phyloP scores from a whole-genome alignment of 37 sponge, comb jelly and placozoan genomes.

The Hormiphora californensis region DNA sequence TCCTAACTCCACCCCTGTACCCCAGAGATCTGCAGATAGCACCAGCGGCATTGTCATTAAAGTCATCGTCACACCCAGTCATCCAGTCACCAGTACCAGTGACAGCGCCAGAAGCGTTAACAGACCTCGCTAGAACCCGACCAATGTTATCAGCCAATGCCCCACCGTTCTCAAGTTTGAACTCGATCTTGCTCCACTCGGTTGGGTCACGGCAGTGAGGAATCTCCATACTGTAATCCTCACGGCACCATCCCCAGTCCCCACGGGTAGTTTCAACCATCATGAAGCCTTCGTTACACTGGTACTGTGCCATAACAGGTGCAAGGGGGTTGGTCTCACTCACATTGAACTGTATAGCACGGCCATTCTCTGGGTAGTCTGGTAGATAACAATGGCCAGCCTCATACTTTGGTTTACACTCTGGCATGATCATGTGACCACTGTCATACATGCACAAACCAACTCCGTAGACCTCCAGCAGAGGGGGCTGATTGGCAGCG shows the following conservation, averaged over 20 bases:
- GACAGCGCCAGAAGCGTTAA: not conserved
- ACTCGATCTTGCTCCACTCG: not conserved
- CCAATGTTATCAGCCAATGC: not conserved
- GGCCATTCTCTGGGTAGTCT: not conserved
- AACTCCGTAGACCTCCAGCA: not conserved
- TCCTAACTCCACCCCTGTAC: not conserved
- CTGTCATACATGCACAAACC: not conserved
- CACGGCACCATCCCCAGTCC: slow-evolving; percentile 18
- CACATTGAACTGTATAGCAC: not conserved
- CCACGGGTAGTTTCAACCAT: not conserved
- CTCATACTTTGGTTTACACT: not conserved
- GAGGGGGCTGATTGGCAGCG: no score
- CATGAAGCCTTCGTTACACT: slow-evolving; percentile 1
- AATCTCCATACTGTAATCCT: slow-evolving; percentile 13
- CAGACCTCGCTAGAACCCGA: not conserved
- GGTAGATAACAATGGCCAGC: slow-evolving; percentile 1
- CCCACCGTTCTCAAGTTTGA: not conserved
- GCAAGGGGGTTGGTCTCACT: not conserved
- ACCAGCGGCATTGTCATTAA: slow-evolving; percentile 10
- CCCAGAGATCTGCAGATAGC: slow-evolving; percentile 30
- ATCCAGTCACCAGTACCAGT: not conserved
- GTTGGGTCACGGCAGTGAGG: not conserved
- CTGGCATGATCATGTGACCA: not conserved
- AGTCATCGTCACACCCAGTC: not conserved
- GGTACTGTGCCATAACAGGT: not conserved